Evolutionary conservation across 2,113 vertebrate species (phyloP).

Genomic region (Uropsilus gracilis): DNA sequence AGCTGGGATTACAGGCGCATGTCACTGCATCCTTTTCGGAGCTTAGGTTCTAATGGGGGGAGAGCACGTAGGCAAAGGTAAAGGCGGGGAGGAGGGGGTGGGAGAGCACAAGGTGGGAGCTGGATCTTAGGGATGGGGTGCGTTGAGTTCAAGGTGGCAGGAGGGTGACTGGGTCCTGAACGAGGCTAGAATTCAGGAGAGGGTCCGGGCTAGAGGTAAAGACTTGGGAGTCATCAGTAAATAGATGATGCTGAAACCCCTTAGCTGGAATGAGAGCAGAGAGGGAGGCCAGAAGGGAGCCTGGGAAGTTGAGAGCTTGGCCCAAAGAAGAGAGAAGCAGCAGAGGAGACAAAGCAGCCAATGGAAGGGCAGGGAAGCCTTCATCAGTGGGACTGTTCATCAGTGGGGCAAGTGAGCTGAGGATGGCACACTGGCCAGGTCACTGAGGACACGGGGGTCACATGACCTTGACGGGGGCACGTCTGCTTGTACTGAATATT

Average conservation of each 20-base stretch:
- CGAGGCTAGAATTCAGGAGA: neutral
- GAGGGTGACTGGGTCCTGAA: neutral
- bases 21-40: neutral
- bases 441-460: neutral
- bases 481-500: neutral
- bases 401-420: rapidly evolving
- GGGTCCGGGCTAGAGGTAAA: neutral
- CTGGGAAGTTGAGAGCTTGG: neutral
- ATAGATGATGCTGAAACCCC: neutral
- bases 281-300: neutral
- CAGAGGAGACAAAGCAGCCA: too few species aligned
- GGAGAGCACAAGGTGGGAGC: neutral
- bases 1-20: too few species aligned
- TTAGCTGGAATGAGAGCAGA: neutral
- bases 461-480: neutral
- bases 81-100: neutral
- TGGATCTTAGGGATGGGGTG: neutral
- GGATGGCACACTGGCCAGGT: too few species aligned
- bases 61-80: neutral
- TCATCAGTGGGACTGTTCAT: neutral
- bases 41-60: too few species aligned
- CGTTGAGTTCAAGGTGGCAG: neutral
- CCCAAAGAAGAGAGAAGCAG: neutral
- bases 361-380: neutral
- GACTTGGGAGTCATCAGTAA: rapidly evolving